These are phyloP conservation scores for Hyposoter didymator DNA, from an alignment of 2,888 invertebrate species.

Conservation along the genomic window DNA sequence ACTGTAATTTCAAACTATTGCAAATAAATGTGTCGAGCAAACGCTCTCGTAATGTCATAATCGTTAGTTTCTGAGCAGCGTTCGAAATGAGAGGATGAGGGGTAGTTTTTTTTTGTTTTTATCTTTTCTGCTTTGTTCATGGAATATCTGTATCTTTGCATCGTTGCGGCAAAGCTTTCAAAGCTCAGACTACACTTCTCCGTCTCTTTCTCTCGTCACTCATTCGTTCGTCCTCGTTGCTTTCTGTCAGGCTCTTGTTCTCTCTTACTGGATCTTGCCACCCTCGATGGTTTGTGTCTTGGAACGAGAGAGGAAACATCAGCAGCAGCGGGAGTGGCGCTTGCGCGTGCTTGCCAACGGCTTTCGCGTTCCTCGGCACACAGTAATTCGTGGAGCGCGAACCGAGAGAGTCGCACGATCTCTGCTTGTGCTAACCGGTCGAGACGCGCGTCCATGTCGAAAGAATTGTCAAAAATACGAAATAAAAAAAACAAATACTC, in stretches of 20 bases:
- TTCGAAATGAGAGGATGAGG: conserved; percentile 13
- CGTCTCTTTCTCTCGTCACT: neutral
- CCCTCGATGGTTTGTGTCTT: conserved; percentile 52
- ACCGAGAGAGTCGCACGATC: conserved; percentile 75
- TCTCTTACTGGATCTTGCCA: conserved; percentile 21
- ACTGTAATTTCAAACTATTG: neutral
- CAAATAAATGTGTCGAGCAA: neutral
- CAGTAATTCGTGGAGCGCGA: conserved; percentile 82
- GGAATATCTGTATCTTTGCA: conserved; percentile 53
- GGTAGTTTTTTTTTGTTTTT: conserved; percentile 36
- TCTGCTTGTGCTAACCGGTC: conserved; percentile 38
- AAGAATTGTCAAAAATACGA: neutral
- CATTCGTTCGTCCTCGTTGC: neutral
- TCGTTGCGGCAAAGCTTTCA: conserved; percentile 61
- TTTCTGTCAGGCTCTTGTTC: conserved; percentile 9
- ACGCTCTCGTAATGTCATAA: neutral
- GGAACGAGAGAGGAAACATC: conserved; percentile 64
- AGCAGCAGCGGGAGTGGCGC: conserved; percentile 68
- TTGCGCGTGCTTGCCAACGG: conserved; percentile 72
- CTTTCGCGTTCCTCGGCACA: conserved; percentile 75
- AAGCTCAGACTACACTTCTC: conserved; percentile 50
- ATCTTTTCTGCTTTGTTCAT: conserved; percentile 28
- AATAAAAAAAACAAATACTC: neutral
- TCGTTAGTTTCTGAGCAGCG: neutral
- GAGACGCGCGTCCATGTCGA: conserved; percentile 21